Base-by-base conservation (phyloP, 2,797 vertebrate species). In the Orientallactaga sibirica region DNA sequence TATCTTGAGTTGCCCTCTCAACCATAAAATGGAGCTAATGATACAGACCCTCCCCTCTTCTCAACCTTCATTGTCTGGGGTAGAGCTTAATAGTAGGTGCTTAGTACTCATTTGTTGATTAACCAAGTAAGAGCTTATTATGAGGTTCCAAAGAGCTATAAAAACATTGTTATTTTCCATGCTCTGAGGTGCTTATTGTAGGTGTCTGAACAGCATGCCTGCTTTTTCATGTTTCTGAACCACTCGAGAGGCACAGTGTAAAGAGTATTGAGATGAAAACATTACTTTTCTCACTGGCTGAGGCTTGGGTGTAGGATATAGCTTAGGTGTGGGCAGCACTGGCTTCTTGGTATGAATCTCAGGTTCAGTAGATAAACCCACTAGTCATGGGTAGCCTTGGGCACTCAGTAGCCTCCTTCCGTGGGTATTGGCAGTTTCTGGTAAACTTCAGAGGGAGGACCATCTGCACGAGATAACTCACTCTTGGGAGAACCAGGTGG, bases 321-420 rank as follows among this genome's bases (percentile, higher is more conserved):
- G 91, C 86, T 90, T 87, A 85, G 90, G 61, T 95, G 93, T 88
- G 92, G 92, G 80, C 67, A 83, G 29, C 76, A 1, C 25, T 76
- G n/a, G 37, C 55, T 96, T 93, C 88, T 81, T 91, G 90, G 7
- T 79, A 41, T 33, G 80, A 86, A 67, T 43, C 58, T 12, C 15
- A 20, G n/a, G n/a, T 76, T 41, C 37, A 79, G 37, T 37, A 18
- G 11, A 77, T 7, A 7, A 24, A 27, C 29, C 33, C 78, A 20
- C 37, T 61, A 27, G 71, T 75, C 33, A 33, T 0, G 2, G 7
- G 52, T 48, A 43, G 82, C 19, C 58, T 8, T 18, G 52, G 89
- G 80, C 25, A n/a, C 62, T 55, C 61, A 48, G 73, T 22, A 62
- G 7, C 37, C 64, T 73, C 33, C 18, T 66, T 48, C 7, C 16